A percentile compares a stretch with the other conserved stretches of the same genome.
Conservation (phyloP, 2,888 invertebrate species). For the Watsonalla cultraria region DNA sequence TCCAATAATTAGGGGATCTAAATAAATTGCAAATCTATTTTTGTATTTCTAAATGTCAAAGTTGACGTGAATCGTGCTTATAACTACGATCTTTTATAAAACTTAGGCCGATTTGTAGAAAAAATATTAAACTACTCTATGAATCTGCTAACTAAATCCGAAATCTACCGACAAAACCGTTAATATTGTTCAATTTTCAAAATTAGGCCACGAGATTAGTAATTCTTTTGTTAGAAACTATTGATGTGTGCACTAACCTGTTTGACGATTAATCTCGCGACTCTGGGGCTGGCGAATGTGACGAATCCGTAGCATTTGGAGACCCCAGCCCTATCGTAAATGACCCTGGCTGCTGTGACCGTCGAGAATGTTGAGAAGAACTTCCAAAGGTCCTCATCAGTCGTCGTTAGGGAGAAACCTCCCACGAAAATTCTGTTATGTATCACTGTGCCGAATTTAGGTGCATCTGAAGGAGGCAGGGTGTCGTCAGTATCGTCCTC, state of each 20-base stretch:
- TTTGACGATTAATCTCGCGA: conserved; percentile 72
- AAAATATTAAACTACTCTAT: background rate
- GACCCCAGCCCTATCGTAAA: conserved; percentile 95
- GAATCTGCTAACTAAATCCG: background rate
- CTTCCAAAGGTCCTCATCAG: conserved; percentile 93
- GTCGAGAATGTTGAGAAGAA: conserved; percentile 94
- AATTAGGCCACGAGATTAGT: background rate
- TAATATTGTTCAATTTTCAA: background rate
- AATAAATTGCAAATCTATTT: no score
- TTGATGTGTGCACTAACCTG: conserved; percentile 53
- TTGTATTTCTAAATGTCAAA: no score
- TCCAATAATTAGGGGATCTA: no score
- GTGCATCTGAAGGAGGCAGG: conserved; percentile 69
- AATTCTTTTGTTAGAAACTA: background rate
- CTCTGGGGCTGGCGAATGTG: conserved; percentile 78
- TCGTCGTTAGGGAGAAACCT: conserved; percentile 95
- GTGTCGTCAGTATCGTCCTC: conserved; percentile 69
- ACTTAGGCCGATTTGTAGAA: no score
- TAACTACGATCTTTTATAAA: no score
- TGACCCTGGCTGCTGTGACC: conserved; percentile 95
- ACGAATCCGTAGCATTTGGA: conserved; percentile 96
- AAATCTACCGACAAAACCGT: background rate
- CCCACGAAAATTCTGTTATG: conserved; percentile 98
- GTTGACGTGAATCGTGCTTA: no score
- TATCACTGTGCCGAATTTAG: conserved; percentile 88